These are phyloP conservation scores for Odocoileus hemionus DNA, from an alignment of 2,113 vertebrate species.

Conservation along the genomic window DNA sequence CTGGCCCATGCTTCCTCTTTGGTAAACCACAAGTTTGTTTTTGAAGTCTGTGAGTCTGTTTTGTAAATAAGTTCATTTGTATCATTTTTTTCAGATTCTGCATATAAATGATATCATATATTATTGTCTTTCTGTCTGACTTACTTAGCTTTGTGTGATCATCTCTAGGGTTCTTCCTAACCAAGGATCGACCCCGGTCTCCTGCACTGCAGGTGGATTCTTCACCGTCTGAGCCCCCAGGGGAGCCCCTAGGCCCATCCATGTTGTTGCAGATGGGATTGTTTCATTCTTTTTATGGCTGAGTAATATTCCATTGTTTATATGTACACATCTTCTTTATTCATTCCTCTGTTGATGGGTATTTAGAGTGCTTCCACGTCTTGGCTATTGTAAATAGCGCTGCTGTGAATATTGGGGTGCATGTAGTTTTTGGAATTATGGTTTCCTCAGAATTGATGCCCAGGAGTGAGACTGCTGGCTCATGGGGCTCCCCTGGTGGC, in stretches of 20 bases:
- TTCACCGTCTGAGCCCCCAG: neutral
- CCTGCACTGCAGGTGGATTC: rapidly evolving
- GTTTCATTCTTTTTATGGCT: neutral
- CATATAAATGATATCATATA: neutral
- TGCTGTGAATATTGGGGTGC: neutral
- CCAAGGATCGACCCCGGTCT: neutral
- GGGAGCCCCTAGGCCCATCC: neutral
- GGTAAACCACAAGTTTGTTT: rapidly evolving
- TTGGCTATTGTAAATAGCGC: neutral
- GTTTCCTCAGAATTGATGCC: neutral
- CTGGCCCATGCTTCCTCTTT: neutral
- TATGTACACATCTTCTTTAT: neutral
- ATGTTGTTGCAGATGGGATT: neutral
- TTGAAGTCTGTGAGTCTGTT: neutral
- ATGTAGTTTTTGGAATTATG: neutral
- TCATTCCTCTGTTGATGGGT: rapidly evolving
- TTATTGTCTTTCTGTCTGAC: neutral
- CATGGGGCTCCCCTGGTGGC: neutral
- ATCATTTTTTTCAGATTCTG: neutral
- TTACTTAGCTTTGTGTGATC: neutral
- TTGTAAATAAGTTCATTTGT: neutral
- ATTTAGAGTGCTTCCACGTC: rapidly evolving
- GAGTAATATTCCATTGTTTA: rapidly evolving
- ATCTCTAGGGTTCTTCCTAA: neutral
- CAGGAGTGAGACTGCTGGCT: neutral